Evolutionary conservation across 2,113 vertebrate species (phyloP), one percentile per base, ranked within the genome.

Genomic region (Arvicanthis niloticus): DNA sequence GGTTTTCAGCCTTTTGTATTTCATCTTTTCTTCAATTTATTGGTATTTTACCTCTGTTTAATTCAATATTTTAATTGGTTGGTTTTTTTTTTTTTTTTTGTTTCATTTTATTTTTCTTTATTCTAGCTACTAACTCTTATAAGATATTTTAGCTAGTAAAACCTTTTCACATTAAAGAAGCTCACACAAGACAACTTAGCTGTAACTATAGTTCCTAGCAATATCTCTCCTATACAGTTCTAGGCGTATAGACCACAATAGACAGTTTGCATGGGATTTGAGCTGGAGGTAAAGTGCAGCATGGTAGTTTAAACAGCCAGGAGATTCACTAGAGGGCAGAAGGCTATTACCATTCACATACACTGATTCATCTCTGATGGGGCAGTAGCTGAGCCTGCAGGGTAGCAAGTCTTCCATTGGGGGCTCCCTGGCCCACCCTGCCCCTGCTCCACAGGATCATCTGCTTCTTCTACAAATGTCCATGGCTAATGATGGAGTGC

Each of bases 371-470:
- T 67, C 26, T 16, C 58, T 45, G 24, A 1, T 22, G 34, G 34
- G 40, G 24, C 42, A 42, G 40, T 37, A 10, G 34, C 80, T 7
- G 5, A 40, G 5, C 58, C 17, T 37, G 5, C 1, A 56, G 13
- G 5, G 17, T 37, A 42, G 13, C 0, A 15, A 16, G 3, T 40
- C 60, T 58, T 85, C 37, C 37, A 40, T 53, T n/a, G 65, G n/a
- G 65, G n/a, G 11, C 65, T 24, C 7, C 42, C n/a, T 29, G n/a
- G 45, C 45, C 45, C 1, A 24, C 37, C 6, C 62, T 21, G n/a
- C 0, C 19, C 5, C 53, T 15, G 11, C 19, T 17, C 51, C 51
- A 31, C 0, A 17, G 13, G 16, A n/a, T 19, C 3, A 16, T 26
- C 19, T 40, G 6, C 22, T 40, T n/a, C 67, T 65, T 56, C 62